Base-by-base conservation (phyloP, 1,140 invertebrate genomes). In the Halictus rubicundus region DNA sequence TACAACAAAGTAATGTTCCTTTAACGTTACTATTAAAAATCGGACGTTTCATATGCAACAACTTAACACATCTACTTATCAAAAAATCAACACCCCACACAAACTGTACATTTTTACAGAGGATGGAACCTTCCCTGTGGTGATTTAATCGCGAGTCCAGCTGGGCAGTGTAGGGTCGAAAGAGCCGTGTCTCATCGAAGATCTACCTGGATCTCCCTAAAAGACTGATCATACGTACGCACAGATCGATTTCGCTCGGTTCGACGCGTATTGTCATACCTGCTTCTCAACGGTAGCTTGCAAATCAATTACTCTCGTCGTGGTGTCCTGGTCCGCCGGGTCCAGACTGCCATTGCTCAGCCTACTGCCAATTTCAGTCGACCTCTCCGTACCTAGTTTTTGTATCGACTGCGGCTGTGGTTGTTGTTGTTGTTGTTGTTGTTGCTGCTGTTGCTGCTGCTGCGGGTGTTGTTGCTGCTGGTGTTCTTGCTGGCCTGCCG, bases 251-350 rank as follows among this genome's bases (percentile, higher is more conserved):
- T 66, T n/a, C 19, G 21, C 27, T 66, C n/a, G 39, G 27, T 12
- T 66, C 61, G 60, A 60, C 59, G 72, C 52, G 27, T 46, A 52
- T 71, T 84, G 42, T 92, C 94, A 94, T 94, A 97, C 96, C 95
- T 98, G 97, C 93, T 98, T 98, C 90, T 98, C 97, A 88, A 98
- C 94, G 85, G 97, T 97, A 89, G 96, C 95, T 94, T 98, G 97
- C 84, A 98, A 95, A 92, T 98, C 97, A 88, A 96, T 94, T 80
- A 97, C 95, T 90, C 95, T 94, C 69, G 95, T 94, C 75, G 96
- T 94, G 75, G 94, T 94, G 81, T 95, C 95, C 81, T 94, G 94
- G 84, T 95, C 95, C 83, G 93, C 92, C 54, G 94, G 94, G 83
- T 95, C 95, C 91, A 78, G 94, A 94, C 88, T 95, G 84, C 91